Base-by-base conservation (phyloP, 1,140 invertebrate genomes). In the Augochlora pura region DNA sequence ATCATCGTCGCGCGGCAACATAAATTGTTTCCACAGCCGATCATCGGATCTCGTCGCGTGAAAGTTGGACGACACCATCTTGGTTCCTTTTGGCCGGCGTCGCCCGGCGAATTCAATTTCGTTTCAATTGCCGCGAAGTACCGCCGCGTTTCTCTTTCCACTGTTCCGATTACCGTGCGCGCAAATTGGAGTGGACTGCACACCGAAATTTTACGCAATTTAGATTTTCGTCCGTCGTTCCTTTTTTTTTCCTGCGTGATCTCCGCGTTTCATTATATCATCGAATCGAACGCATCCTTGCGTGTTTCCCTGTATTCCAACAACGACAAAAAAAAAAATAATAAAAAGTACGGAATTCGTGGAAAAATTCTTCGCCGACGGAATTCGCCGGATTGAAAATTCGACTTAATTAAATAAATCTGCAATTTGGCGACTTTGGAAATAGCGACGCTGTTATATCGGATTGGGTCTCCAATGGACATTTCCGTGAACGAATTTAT, bases 21-120 rank as follows among this genome's bases (percentile, higher is more conserved):
- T 32, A 68, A 83, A 84, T 83, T 76, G 76, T 62, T 84, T 72
- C 65, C 77, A 80, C 84, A 85, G 76, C 77, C 71, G 59, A 74
- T 80, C 80, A 80, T 80, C 82, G 83, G 76, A 84, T 80, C 60
- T 49, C 62, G 46, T 60, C 54, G 71, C 77, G 70, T 46, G 82
- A 80, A 84, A 80, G 77, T 84, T 67, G 81, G 39, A 74, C 81
- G 65, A 64, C 77, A 70, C 39, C 62, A 67, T 69, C 66, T 83
- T 63, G 71, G 68, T 84, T 80, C 72, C 63, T 68, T 85, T 83
- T 57, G 65, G 54, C 1, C 54, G 54, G 16, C 49, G 49, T 52
- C 49, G 49, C 14, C 25, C 27, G 57, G 66, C 42, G 72, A 84
- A 74, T 84, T 80, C 71, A 72, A 72, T 84, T 85, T 80, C 54